Base-by-base conservation (phyloP, 2,888 invertebrate genomes). In the Calameuta filiformis region DNA sequence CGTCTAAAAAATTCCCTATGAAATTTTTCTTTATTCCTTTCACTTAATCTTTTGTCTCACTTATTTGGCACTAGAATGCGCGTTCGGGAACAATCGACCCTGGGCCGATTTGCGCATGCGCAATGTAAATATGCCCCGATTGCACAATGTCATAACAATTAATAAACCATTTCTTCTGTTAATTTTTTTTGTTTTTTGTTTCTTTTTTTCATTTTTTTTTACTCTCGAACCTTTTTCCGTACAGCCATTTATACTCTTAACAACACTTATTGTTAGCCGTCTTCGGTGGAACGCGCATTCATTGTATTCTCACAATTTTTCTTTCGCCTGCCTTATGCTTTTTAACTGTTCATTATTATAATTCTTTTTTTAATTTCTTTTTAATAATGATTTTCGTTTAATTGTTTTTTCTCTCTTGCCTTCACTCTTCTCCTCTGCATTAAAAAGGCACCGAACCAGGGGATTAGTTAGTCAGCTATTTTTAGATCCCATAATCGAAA, bases 401-500 rank as follows among this genome's bases (percentile, higher is more conserved):
- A 78, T 79, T 80, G 79, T 78, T 84, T 80, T 82, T 81, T 82
- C 81, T 83, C 81, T 86, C 86, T 87, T 83, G 83, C 83, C 89
- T 33, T 40, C 31, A 12, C 56, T 75, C 75, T 33, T 40, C 31
- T 75, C 15, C 56, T 56, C 12, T 15, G 35, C 56, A n/a, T 75
- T 90, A 86, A 87, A 90, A 91, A 91, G 91, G 91, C 91, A 91
- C 91, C 91, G 88, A 91, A 91, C 87, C 85, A 40, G 89, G 90
- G 91, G 90, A 90, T 90, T 87, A 84, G 76, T 81, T 81, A 30
- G 69, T 69, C 79, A 82, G 79, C 84, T 83, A 81, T 78, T 79
- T 80, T 34, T 77, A 85, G 84, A 87, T 90, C 90, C 90, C 89
- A 85, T 69, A 12, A 40, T 87, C 85, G 86, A 86, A 87, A 83